A percentile compares a stretch with the other conserved stretches of the same genome.
These are phyloP conservation scores for Tautogolabrus adspersus DNA, from an alignment of 2,113 vertebrate species.

Conservation along the genomic window DNA sequence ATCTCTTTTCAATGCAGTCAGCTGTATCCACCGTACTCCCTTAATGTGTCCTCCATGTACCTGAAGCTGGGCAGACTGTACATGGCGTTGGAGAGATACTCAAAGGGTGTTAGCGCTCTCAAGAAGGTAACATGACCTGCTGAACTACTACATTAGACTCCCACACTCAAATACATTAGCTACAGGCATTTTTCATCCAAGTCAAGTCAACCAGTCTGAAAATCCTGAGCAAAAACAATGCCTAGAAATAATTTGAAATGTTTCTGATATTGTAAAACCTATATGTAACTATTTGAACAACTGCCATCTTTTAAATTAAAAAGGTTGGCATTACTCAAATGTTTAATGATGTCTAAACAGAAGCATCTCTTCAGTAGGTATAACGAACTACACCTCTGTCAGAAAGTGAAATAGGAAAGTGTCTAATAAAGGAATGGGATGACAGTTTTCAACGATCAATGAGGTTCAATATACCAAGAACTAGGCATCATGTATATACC, in stretches of 20 bases:
- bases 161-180: background rate
- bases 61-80: constrained; percentile 93
- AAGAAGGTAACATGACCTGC: constrained; percentile 85
- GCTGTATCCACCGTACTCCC: constrained; percentile 91
- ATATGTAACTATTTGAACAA: no score
- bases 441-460: no score
- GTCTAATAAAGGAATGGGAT: no score
- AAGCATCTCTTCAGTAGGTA: no score
- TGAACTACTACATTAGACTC: background rate
- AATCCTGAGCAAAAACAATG: background rate
- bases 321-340: no score
- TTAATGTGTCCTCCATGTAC: constrained; percentile 97
- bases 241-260: no score
- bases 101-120: constrained; percentile 82
- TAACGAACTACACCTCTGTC: no score
- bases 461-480: no score
- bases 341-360: no score
- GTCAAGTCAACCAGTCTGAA: background rate
- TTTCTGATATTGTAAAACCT: no score
- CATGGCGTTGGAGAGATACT: constrained; percentile 84
- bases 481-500: background rate
- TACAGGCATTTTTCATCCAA: background rate
- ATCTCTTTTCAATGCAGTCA: constrained; percentile 78
- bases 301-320: no score
- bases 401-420: no score